Conservation (phyloP, 2,113 vertebrate genomes). For the Varanus komodoensis region DNA sequence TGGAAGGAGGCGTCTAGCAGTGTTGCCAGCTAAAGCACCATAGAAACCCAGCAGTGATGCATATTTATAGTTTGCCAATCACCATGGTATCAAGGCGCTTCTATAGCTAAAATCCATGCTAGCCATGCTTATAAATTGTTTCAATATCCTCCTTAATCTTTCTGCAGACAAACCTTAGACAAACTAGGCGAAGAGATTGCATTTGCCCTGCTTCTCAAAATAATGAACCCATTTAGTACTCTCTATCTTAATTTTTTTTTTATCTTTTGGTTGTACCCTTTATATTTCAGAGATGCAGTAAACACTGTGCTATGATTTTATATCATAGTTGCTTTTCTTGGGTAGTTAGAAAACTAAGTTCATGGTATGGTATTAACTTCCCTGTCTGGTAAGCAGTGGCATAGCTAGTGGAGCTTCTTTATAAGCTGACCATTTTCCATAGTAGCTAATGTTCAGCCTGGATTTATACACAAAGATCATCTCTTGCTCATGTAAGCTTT, state of each 20-base stretch:
- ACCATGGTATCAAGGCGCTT: constrained; percentile 17
- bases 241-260: constrained; percentile 47
- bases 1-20: background rate
- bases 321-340: constrained; percentile 30
- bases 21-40: constrained; percentile 29
- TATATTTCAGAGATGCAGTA: constrained; percentile 50
- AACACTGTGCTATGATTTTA: constrained; percentile 60
- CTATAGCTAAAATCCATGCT: constrained; percentile 14
- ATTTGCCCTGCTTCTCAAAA: constrained; percentile 20
- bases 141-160: constrained; percentile 29
- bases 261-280: constrained; percentile 46
- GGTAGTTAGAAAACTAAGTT: constrained; percentile 21
- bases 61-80: constrained; percentile 44
- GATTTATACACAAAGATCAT: background rate
- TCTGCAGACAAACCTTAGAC: constrained; percentile 1
- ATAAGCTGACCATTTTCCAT: constrained; percentile 28
- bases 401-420: constrained; percentile 17
- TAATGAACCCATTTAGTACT: constrained; percentile 24
- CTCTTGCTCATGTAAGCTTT: background rate
- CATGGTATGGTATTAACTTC: constrained; percentile 29
- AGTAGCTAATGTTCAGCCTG: background rate
- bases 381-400: background rate
- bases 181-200: constrained; percentile 16
- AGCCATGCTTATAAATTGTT: constrained; percentile 9
- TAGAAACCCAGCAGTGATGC: constrained; percentile 29